Percentiles rank a stretch among this genome's conserved stretches.
phyloP scores from a whole-genome alignment of 2,888 invertebrate genomes.

The Tiliacea aurago region DNA sequence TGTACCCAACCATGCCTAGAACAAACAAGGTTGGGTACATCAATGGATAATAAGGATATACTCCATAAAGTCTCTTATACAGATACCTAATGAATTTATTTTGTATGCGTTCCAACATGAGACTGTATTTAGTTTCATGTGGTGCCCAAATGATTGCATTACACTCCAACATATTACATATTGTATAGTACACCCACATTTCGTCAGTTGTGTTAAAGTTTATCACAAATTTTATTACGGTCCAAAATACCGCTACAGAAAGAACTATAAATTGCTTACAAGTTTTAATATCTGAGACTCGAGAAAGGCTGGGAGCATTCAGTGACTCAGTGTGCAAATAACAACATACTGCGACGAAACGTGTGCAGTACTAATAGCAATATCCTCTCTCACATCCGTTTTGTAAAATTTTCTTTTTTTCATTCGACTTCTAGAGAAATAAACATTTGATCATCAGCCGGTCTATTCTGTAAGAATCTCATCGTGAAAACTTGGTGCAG shows the following conservation, averaged over 20 bases:
- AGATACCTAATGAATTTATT: no score
- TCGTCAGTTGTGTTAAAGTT: neutral
- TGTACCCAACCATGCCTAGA: no score
- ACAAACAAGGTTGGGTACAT: no score
- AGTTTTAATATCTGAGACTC: neutral
- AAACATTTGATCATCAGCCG: neutral
- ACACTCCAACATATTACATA: no score
- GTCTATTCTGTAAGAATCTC: neutral
- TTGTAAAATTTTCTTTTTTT: slow-evolving; percentile 1
- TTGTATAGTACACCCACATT: neutral
- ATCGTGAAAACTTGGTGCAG: neutral
- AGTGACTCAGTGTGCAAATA: no score
- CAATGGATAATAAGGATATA: no score
- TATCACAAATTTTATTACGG: neutral
- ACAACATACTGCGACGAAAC: no score
- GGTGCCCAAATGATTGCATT: no score
- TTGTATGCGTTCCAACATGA: no score
- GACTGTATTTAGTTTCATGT: no score
- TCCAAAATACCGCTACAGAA: neutral
- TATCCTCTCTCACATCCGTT: slow-evolving; percentile 19
- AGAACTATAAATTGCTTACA: neutral
- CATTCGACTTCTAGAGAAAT: neutral
- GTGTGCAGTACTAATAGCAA: slow-evolving; percentile 2
- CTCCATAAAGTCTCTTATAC: no score
- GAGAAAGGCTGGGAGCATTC: no score